Base-by-base conservation (phyloP, 1,140 invertebrate species). In the Fopius arisanus region DNA sequence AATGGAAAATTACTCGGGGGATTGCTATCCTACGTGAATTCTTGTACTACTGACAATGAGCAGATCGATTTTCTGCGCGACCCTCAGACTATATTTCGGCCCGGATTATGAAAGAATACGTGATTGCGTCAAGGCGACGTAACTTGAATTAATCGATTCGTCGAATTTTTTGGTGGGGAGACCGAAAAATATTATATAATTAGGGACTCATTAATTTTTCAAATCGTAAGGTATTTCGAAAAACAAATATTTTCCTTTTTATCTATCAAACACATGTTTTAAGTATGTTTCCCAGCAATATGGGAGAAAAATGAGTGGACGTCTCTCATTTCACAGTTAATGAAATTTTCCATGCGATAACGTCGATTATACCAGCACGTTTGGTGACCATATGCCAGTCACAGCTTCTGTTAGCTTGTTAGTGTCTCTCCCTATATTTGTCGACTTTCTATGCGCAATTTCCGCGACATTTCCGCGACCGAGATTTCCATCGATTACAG, bases 381-480 rank as follows among this genome's bases (percentile, higher is more conserved):
- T 59, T 23, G 23, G 19, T n/a, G 5, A 7, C 19, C 19, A 59
- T 59, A 28, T 59, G 21, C 2, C 9, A 26, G 10, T 1, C 54
- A 59, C 12, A 59, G n/a, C n/a, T n/a, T n/a, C n/a, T n/a, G n/a
- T n/a, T n/a, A n/a, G n/a, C n/a, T n/a, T 59, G 54, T 59, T 59
- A 10, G 19, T 10, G 1, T 59, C 19, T 59, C 54, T 59, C 23
- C 23, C 23, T 26, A 9, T 59, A 23, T 59, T 59, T 59, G 54
- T 59, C 54, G 40, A 68, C 84, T 86, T 86, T 86, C 80, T 80
- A 80, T 82, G 81, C 73, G 77, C 76, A 80, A 84, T 77, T 84
- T 83, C 68, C 80, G 78, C 74, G 73, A 77, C 69, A 74, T 78
- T 75, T 79, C 67, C 65, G 74, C 74, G 67, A 59, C 73, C 43